phyloP scores from a whole-genome alignment of 1,140 invertebrate species.

The Adelges cooleyi region DNA sequence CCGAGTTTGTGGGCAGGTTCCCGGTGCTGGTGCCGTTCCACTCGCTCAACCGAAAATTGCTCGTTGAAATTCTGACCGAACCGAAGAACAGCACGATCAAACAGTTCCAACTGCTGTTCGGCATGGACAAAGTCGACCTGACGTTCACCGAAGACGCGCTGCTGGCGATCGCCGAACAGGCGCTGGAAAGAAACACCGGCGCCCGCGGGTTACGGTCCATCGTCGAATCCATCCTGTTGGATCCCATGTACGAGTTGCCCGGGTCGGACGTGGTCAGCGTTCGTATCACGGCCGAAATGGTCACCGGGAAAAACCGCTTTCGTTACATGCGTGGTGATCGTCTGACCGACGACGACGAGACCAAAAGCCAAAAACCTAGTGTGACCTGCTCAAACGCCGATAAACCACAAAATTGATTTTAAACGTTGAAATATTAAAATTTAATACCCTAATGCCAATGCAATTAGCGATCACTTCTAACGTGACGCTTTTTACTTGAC shows the following conservation, averaged over 20 bases:
- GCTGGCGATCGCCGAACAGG: conserved; percentile 70
- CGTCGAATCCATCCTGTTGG: conserved; percentile 82
- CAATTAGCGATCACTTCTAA: no score
- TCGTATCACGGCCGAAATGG: conserved; percentile 71
- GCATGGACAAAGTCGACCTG: conserved; percentile 70
- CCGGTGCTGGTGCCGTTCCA: conserved; percentile 96
- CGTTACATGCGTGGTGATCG: conserved; percentile 43
- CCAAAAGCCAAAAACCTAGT: no score
- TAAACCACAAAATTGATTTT: no score
- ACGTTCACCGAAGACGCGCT: conserved; percentile 81
- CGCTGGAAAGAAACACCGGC: conserved; percentile 93
- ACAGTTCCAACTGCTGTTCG: conserved; percentile 66
- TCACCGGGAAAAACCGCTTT: conserved; percentile 47
- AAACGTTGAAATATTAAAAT: no score
- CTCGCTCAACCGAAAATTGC: conserved; percentile 76
- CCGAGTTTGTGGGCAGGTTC: conserved; percentile 93
- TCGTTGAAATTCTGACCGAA: conserved; percentile 92
- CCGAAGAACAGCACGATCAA: conserved; percentile 90
- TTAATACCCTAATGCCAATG: no score
- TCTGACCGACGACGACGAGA: no score
- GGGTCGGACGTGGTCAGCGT: conserved; percentile 83
- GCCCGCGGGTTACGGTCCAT: conserved; percentile 86
- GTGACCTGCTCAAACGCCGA: no score
- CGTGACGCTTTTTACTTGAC: no score
- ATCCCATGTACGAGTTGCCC: conserved; percentile 96